Evolutionary conservation across 1,140 invertebrate genomes (phyloP).

Genomic region (Calephelis nemesis): DNA sequence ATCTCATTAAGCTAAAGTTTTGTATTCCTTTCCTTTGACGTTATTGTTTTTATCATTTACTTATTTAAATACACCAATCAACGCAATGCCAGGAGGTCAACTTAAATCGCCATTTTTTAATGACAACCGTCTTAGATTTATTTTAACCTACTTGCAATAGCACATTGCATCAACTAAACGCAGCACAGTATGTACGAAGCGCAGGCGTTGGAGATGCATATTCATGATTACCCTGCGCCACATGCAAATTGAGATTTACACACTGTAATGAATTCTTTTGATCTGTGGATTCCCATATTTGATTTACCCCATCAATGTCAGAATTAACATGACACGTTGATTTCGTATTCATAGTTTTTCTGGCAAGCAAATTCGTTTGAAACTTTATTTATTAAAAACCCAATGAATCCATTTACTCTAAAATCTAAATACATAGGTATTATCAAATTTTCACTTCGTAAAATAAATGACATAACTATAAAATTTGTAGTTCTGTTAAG

Average conservation of each 20-base stretch:
- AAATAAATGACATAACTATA: too few species aligned
- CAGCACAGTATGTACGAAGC: conserved; percentile 60
- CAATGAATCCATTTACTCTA: neutral
- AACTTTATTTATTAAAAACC: neutral
- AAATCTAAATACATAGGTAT: too few species aligned
- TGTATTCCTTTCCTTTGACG: too few species aligned
- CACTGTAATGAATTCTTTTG: conserved; percentile 79
- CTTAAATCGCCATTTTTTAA: too few species aligned
- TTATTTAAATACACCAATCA: too few species aligned
- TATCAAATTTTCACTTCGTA: too few species aligned
- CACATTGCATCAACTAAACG: conserved; percentile 38
- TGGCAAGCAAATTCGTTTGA: conserved; percentile 20
- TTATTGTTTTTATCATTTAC: too few species aligned
- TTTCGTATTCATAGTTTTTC: conserved; percentile 75
- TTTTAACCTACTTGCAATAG: neutral
- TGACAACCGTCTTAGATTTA: too few species aligned
- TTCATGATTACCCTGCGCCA: conserved; percentile 70
- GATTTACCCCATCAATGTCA: conserved; percentile 74
- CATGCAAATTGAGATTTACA: conserved; percentile 78
- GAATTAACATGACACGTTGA: conserved; percentile 62
- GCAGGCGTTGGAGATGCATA: conserved; percentile 69
- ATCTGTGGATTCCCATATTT: conserved; percentile 78
- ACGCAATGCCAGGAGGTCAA: too few species aligned
- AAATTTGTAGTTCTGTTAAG: too few species aligned
- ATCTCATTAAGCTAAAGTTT: too few species aligned